Evolutionary conservation across 2,888 invertebrate species (phyloP), one percentile per base, ranked within the genome.

Genomic region (Sesia apiformis): DNA sequence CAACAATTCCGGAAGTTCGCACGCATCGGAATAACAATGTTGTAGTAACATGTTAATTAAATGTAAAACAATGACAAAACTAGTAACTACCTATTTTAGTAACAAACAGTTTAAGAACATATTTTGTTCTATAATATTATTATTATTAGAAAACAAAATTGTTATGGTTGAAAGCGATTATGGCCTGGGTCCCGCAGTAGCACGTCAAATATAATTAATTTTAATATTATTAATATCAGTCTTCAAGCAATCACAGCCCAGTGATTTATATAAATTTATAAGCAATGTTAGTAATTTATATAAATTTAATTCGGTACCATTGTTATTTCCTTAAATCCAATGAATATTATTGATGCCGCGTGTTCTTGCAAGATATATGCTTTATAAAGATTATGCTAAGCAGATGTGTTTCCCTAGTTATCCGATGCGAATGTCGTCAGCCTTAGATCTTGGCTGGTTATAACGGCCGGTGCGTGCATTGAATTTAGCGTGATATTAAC

Each of bases 371-470:
- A 46, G n/a, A n/a, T n/a, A 46, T 7, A 46, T 46, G 4, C 3
- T 46, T 6, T 46, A 8, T 23, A 46, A n/a, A 23, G 7, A 46
- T 41, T 41, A 41, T 41, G 7, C 41, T 41, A 5, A 41, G 23
- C 41, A 5, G n/a, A 7, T 46, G n/a, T 46, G 7, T n/a, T 46
- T 23, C 46, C 23, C 23, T 52, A 54, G 54, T 59, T 57, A 55
- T 55, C 39, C 40, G 43, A 49, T 40, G 42, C 53, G 51, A 58
- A 62, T 57, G 60, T 60, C 52, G 52, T 58, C 59, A 56, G 60
- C 57, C 58, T 56, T 57, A 62, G 61, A 59, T 59, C 51, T 56
- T 57, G 60, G 58, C 55, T 57, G 59, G 59, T 59, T 62, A 60
- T 62, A 56, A 46, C 46, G 46, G 7, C 46, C 3, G 55, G 55